A percentile compares a stretch with the other conserved stretches of the same genome.
Conservation (phyloP, 2,888 invertebrate species). For the Molanna angustata region DNA sequence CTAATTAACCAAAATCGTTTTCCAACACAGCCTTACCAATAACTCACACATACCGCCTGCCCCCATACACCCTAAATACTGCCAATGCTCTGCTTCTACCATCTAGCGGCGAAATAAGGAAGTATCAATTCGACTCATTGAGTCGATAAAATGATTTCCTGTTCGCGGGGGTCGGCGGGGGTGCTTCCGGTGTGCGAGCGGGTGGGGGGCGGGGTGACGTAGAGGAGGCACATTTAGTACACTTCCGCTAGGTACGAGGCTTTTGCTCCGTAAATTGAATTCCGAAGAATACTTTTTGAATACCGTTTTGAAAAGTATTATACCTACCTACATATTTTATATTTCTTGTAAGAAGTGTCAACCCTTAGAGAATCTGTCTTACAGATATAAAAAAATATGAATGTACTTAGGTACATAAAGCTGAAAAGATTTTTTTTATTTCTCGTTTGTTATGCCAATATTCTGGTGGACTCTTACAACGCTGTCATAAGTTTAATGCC, state of each 20-base stretch:
- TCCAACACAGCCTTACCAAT: constrained; percentile 10
- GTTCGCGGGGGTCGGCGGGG: constrained; percentile 9
- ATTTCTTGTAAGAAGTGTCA: no score
- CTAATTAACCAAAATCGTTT: constrained; percentile 16
- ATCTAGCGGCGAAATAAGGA: constrained; percentile 27
- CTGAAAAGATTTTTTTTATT: no score
- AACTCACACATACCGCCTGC: constrained; percentile 6
- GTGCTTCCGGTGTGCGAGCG: neutral
- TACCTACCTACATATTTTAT: no score
- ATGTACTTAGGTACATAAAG: no score
- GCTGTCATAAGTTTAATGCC: no score
- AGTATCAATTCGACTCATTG: constrained; percentile 33
- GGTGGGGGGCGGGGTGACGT: neutral
- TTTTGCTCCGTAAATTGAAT: no score
- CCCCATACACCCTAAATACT: constrained; percentile 6
- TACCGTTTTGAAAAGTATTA: no score
- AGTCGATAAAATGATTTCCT: constrained; percentile 33
- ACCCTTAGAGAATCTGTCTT: no score
- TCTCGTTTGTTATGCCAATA: no score
- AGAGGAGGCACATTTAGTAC: constrained; percentile 9
- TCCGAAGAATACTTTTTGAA: no score
- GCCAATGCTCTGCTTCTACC: constrained; percentile 3
- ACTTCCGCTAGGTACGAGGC: constrained; percentile 8
- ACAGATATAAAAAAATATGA: no score
- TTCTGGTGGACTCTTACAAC: no score